Evolutionary conservation across 1,140 invertebrate species (phyloP).

Genomic region (Spodoptera frugiperda): DNA sequence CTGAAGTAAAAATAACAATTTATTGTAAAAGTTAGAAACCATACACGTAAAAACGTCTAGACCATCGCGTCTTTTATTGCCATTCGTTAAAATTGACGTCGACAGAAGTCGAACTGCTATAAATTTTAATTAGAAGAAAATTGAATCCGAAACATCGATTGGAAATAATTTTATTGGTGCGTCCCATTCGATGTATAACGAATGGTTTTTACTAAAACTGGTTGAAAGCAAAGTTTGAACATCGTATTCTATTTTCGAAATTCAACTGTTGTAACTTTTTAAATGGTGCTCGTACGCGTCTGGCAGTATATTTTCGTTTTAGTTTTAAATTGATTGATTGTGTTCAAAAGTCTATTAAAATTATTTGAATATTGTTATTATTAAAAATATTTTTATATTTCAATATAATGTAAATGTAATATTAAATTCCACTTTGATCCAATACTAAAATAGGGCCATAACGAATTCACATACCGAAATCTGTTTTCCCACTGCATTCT

Average conservation of each 20-base stretch:
- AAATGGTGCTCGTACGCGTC: conserved; percentile 52
- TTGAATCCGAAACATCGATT: conserved; percentile 70
- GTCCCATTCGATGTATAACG: conserved; percentile 66
- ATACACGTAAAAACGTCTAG: conserved; percentile 49
- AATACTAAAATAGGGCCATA: background rate
- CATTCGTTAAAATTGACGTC: conserved; percentile 40
- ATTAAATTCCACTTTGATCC: background rate
- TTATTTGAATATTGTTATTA: background rate
- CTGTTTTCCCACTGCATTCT: conserved; percentile 5
- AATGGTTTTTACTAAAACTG: conserved; percentile 68
- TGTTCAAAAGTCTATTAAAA: background rate
- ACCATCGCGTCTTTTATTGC: conserved; percentile 30
- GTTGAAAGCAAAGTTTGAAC: conserved; percentile 76
- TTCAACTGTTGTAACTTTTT: conserved; percentile 60
- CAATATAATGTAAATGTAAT: background rate
- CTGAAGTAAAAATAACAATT: conserved; percentile 5
- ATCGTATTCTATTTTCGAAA: conserved; percentile 73
- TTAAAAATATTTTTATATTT: background rate
- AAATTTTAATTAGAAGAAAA: conserved; percentile 71
- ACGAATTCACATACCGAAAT: background rate
- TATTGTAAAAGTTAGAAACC: conserved; percentile 14
- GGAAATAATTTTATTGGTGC: conserved; percentile 70
- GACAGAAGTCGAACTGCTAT: conserved; percentile 50
- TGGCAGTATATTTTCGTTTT: conserved; percentile 22
- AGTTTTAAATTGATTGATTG: conserved; percentile 25